A percentile compares a stretch with the other conserved stretches of the same genome.
phyloP scores from a whole-genome alignment of 30 jellyfish, hydroid and myxozoan genomes.

The Hydra vulgaris region DNA sequence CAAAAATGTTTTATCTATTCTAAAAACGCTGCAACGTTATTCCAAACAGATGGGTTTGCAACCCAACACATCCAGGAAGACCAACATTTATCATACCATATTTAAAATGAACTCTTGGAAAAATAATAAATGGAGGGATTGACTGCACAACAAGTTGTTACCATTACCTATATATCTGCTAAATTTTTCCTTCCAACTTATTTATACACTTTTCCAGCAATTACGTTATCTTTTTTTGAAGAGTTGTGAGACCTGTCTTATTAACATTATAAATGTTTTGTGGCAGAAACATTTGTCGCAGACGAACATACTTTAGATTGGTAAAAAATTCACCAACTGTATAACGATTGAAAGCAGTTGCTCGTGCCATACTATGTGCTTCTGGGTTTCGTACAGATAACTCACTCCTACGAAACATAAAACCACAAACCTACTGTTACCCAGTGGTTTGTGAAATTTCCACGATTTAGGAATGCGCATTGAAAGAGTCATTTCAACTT shows the following conservation, averaged over 20 bases:
- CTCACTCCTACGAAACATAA: slow-evolving; percentile 2
- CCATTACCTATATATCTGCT: no score
- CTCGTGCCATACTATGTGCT: slow-evolving; percentile 29
- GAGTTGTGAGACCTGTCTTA: slow-evolving; percentile 42
- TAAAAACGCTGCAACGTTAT: background rate
- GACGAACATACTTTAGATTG: slow-evolving; percentile 14
- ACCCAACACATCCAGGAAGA: background rate
- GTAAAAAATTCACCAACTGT: slow-evolving; percentile 15
- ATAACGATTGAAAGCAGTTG: slow-evolving; percentile 19
- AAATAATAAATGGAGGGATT: background rate
- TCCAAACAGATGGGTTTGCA: background rate
- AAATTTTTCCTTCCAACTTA: slow-evolving; percentile 27
- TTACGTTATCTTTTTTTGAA: slow-evolving; percentile 13
- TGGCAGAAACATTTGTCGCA: slow-evolving; percentile 14
- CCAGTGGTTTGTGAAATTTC: background rate
- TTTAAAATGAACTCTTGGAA: background rate
- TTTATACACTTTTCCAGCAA: slow-evolving; percentile 33
- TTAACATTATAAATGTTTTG: slow-evolving; percentile 28
- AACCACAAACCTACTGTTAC: background rate
- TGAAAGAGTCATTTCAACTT: no score
- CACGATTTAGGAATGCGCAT: no score
- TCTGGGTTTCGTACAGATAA: slow-evolving; percentile 27
- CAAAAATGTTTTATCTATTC: background rate
- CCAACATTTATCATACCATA: background rate
- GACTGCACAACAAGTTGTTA: background rate